Conservation (phyloP, 2,797 vertebrate species). For the Alca torda region DNA sequence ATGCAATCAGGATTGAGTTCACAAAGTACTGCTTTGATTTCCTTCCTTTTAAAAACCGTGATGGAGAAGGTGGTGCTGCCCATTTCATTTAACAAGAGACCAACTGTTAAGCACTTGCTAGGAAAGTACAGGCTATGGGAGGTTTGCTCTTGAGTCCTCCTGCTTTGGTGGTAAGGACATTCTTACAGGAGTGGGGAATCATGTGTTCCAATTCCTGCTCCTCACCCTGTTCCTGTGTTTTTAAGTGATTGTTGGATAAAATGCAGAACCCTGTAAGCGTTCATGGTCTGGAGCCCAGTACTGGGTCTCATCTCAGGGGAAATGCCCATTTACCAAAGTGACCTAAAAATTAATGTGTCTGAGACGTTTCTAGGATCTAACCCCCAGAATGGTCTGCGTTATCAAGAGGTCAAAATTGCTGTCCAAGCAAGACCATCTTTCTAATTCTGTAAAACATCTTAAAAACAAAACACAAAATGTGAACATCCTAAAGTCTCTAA, state of each 20-base stretch:
- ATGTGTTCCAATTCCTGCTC: not conserved
- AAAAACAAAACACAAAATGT: not conserved
- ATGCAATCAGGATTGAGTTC: not conserved
- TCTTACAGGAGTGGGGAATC: not conserved
- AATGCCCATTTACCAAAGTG: not conserved
- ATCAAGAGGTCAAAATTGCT: not conserved
- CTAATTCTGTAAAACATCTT: not conserved
- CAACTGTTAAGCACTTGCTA: not conserved
- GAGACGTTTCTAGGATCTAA: not conserved
- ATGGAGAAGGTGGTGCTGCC: not conserved
- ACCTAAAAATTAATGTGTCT: not conserved
- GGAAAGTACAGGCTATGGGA: not conserved
- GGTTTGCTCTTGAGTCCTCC: not conserved
- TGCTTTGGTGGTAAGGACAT: not conserved
- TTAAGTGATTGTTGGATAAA: not conserved
- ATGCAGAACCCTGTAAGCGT: not conserved
- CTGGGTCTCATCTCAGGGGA: not conserved
- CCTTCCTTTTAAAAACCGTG: not conserved
- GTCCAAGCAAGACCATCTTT: not conserved
- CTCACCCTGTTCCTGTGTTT: not conserved
- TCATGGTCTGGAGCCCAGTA: not conserved
- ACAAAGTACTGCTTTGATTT: not conserved
- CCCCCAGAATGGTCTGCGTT: not conserved
- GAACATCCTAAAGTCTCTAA: not conserved
- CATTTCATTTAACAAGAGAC: not conserved